Evolutionary conservation across 2,113 vertebrate species (phyloP).

Genomic region (Sigmodon hispidus): DNA sequence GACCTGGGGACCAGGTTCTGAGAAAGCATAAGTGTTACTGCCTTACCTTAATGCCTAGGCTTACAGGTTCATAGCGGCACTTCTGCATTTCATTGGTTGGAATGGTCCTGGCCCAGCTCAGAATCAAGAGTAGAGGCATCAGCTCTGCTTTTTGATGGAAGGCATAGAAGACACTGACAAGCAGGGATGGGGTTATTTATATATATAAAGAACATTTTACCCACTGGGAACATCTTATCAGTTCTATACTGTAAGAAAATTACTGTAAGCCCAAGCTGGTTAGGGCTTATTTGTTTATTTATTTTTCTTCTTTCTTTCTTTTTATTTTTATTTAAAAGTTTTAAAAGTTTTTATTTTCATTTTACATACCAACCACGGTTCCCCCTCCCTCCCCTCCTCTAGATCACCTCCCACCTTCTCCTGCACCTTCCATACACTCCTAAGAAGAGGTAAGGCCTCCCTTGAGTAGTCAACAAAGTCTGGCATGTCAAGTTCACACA

Average conservation of each 20-base stretch:
- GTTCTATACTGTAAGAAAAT: slow-evolving; percentile 41
- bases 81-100: background rate
- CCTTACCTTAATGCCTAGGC: background rate
- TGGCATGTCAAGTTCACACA: too few relatives aligned
- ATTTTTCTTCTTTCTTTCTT: too few relatives aligned
- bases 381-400: too few relatives aligned
- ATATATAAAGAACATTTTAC: background rate
- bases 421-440: too few relatives aligned
- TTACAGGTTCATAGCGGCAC: background rate
- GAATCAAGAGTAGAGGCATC: background rate
- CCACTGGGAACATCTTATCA: background rate
- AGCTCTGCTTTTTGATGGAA: background rate
- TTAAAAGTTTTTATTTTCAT: too few relatives aligned
- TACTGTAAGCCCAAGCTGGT: background rate
- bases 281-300: slow-evolving; percentile 30
- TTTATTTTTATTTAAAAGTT: too few relatives aligned
- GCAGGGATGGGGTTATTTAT: background rate
- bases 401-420: too few relatives aligned
- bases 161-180: background rate
- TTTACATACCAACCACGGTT: too few relatives aligned
- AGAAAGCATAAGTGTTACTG: background rate
- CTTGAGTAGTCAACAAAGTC: too few relatives aligned
- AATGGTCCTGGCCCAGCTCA: background rate
- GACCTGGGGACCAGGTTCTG: background rate
- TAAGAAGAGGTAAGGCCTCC: too few relatives aligned